Evolutionary conservation across 2,888 invertebrate genomes (phyloP), one percentile per base, ranked within the genome.

Genomic region (Athalia rosae): DNA sequence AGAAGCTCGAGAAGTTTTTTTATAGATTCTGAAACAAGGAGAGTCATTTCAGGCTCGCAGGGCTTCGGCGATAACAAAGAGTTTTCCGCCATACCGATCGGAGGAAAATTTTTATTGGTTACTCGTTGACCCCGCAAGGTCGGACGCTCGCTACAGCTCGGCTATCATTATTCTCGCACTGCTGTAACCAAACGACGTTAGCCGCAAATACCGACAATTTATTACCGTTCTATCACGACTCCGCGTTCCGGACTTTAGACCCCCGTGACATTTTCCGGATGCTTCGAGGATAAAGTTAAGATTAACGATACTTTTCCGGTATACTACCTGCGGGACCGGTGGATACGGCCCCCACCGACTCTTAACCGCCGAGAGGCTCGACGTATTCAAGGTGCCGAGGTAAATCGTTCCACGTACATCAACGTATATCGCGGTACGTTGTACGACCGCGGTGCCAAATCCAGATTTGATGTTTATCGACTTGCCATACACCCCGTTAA

Each of bases 21-120:
- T 83, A 85, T 83, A 84, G 84, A 82, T 84, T 83, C 79, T 79
- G 78, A 83, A 84, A 83, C 80, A 80, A 80, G 79, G 78, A 80
- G 79, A 71, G 71, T 71, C 80, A 67, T 81, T 79, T 79, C 80
- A 79, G 80, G 77, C 78, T 76, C 48, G 45, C 61, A 58, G 61
- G 78, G 59, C 76, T 48, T 67, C 43, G 59, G 58, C 58, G 71
- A 61, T 74, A 61, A 74, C 74, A 74, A 74, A 74, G 74, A 74
- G 71, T 71, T 71, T 2, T 58, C 58, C 71, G 13, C 45, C 71
- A 71, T 53, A 28, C 45, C 50, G 71, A 71, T 71, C 71, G 56
- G 8, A 53, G 53, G 45, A 71, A 67, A 58, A 71, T 58, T 71
- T 71, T 71, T 71, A 71, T 71, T 58, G 71, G 71, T 58, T 58